Base-by-base conservation (phyloP, 1,140 invertebrate genomes). In the Callitettix versicolor region DNA sequence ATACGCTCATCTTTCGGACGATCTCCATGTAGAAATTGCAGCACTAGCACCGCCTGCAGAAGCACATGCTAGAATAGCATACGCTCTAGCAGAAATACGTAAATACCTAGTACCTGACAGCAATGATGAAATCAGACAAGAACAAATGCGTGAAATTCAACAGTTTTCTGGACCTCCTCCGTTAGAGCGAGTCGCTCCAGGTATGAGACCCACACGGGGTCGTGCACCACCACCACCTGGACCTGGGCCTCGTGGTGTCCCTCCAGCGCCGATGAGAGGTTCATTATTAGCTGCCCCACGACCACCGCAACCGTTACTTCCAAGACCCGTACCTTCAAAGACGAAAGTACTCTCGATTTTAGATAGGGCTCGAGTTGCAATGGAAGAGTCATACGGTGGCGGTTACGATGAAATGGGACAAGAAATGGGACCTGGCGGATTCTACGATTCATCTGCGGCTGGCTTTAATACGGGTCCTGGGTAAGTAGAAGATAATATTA, bases 1-100 rank as follows among this genome's bases (percentile, higher is more conserved):
- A 68, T 95, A 92, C 68, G 79, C 87, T 7, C 95, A 98, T 71
- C 77, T 97, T 12, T 81, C 82, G 51, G 93, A 95, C 60, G 91
- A 96, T 60, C 76, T 98, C 3, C 94, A 97, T 68, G 88, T 98
- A 0, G 88, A 95, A 69, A 88, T 97, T 54, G 86, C 87, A 40
- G 88, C 91, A 12, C 78, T 88, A 55, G 91, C 90, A 5, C 84
- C 91, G 14, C 88, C 92, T 0, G 85, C 89, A 0, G 91, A 97
- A 68, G 91, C 90, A 1, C 91, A 97, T 69, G 86, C 88, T 15
- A 77, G 93, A 52, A 87, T 96, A 17, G 86, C 91, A 0, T 91
- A 88, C 64, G 91, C 91, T 15, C 72, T 95, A 5, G 82, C 85
- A 1, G 91, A 91, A 68, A 73, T 82, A 14, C 57, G 72, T 18